These are phyloP conservation scores for Fissipunctia ypsillon DNA, from an alignment of 2,888 invertebrate species.

Conservation along the genomic window DNA sequence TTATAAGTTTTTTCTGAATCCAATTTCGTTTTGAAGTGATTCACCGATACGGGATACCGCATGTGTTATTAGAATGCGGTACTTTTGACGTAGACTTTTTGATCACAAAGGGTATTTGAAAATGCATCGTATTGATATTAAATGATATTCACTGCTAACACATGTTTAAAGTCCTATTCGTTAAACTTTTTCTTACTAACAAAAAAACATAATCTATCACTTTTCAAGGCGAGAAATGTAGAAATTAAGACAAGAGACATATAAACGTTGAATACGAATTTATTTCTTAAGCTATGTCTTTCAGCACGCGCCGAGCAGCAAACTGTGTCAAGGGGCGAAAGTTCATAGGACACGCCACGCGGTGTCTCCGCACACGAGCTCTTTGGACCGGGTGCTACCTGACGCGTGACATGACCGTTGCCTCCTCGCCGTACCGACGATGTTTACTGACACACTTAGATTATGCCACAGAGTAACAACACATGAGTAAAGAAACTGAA, in stretches of 20 bases:
- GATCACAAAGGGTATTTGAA: background rate
- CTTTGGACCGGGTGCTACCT: slow-evolving; percentile 48
- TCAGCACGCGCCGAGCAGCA: slow-evolving; percentile 29
- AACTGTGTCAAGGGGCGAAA: slow-evolving; percentile 58
- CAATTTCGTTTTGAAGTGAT: background rate
- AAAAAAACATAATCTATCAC: background rate
- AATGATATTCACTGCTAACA: background rate
- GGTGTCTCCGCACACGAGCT: slow-evolving; percentile 30
- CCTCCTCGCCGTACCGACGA: slow-evolving; percentile 31
- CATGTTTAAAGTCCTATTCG: background rate
- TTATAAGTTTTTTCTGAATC: background rate
- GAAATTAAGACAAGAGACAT: slow-evolving; percentile 5
- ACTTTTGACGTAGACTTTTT: background rate
- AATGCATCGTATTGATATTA: background rate
- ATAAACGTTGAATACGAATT: slow-evolving; percentile 24
- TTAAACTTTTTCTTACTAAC: background rate
- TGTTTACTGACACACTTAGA: slow-evolving; percentile 63
- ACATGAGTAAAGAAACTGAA: no score
- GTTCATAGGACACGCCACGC: slow-evolving; percentile 54
- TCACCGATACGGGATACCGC: background rate
- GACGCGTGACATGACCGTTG: slow-evolving; percentile 45
- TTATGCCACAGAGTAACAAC: slow-evolving; percentile 42
- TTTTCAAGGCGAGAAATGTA: background rate
- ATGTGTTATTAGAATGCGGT: slow-evolving; percentile 7
- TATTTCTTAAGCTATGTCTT: slow-evolving; percentile 41